Percentiles rank a stretch among this genome's conserved stretches.
Conservation (phyloP, 2,113 vertebrate genomes). For the Labrus mixtus region DNA sequence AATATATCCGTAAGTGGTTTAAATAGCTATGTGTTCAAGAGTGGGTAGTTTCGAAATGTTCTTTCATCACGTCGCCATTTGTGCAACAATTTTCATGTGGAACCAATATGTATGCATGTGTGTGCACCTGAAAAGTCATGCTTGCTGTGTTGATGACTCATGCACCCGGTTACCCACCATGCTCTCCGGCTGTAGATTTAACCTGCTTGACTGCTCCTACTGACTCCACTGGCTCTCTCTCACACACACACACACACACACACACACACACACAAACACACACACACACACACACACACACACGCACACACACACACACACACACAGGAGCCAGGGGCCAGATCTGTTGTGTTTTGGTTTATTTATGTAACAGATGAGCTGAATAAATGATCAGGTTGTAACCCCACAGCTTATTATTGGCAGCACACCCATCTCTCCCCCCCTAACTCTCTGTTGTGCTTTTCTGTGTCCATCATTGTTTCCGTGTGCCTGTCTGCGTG, state of each 20-base stretch:
- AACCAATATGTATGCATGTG: neutral
- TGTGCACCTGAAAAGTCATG: slow-evolving; percentile 32
- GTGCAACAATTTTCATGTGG: neutral
- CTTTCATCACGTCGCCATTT: neutral
- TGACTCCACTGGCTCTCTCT: slow-evolving; percentile 11
- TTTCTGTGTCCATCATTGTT: slow-evolving; percentile 48
- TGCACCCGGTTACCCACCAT: slow-evolving; percentile 41
- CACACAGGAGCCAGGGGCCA: slow-evolving; percentile 23
- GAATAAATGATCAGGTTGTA: slow-evolving; percentile 63
- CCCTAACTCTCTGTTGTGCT: slow-evolving; percentile 19
- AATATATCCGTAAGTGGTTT: slow-evolving; percentile 3
- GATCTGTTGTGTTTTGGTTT: slow-evolving; percentile 47
- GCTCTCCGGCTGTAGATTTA: slow-evolving; percentile 47
- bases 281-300: slow-evolving; percentile 15
- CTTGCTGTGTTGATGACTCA: slow-evolving; percentile 46
- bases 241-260: slow-evolving; percentile 2
- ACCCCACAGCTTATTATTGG: slow-evolving; percentile 17
- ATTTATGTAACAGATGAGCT: slow-evolving; percentile 59
- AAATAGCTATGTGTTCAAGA: slow-evolving; percentile 2
- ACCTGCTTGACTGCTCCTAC: slow-evolving; percentile 45
- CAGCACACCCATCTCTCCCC: slow-evolving; percentile 27
- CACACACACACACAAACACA: slow-evolving; percentile 7
- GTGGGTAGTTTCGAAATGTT: slow-evolving; percentile 1
- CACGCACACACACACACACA: neutral
- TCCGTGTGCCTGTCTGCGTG: slow-evolving; percentile 9